Evolutionary conservation across 2,888 invertebrate genomes (phyloP), one percentile per base, ranked within the genome.

Genomic region (Furcula furcula): DNA sequence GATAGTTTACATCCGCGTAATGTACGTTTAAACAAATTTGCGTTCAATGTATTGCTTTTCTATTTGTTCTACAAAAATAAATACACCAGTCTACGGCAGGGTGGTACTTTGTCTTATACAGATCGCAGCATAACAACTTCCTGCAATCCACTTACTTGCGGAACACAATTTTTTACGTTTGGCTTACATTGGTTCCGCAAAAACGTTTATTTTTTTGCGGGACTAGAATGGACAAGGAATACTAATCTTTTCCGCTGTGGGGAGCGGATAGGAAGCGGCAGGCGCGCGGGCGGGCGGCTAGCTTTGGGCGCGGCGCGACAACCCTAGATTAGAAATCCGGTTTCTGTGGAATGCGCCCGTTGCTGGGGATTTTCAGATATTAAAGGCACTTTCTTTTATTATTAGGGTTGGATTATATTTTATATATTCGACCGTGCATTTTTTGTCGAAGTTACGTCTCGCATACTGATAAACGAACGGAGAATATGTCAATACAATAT

Each of bases 71-170:
- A n/a, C n/a, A n/a, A n/a, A n/a, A n/a, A n/a, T n/a, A n/a, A n/a
- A n/a, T n/a, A n/a, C n/a, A n/a, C n/a, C n/a, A n/a, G n/a, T n/a
- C n/a, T n/a, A n/a, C n/a, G n/a, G n/a, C n/a, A n/a, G n/a, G n/a
- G n/a, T n/a, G n/a, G n/a, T n/a, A n/a, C n/a, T n/a, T n/a, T n/a
- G 39, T 44, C 40, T 55, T 44, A 47, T 55, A 53, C 44, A 39
- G 44, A 55, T 53, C 50, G 39, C 39, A n/a, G n/a, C 42, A 41
- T 33, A 45, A 53, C 44, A 53, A 44, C 54, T 41, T 34, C 39
- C 47, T 34, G 19, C 9, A 12, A 22, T 45, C 38, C 35, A 40
- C 40, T 53, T 47, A 50, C 53, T 39, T 27, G 34, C 18, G 28
- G 31, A 46, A 45, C 34, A 47, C 31, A 40, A 33, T 40, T 55